Conservation (phyloP, 2,888 invertebrate species). For the Dolichopus griseipennis region DNA sequence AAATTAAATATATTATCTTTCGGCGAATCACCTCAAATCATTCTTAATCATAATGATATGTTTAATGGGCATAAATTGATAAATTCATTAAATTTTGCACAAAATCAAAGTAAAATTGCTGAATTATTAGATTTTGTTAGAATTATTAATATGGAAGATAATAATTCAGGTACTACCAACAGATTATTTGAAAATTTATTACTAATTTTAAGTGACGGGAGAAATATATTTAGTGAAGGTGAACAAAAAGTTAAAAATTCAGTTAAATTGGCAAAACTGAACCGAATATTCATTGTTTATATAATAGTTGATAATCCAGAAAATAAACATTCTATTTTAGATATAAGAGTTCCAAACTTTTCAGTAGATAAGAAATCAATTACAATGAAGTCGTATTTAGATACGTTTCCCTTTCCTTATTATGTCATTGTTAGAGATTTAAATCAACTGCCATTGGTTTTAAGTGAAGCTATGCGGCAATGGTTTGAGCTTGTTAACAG, state of each 20-base stretch:
- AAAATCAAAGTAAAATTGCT: slow-evolving; percentile 80
- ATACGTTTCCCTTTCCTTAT: slow-evolving; percentile 95
- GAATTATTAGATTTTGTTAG: slow-evolving; percentile 72
- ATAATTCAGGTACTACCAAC: slow-evolving; percentile 39
- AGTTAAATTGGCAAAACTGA: slow-evolving; percentile 68
- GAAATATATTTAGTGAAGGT: slow-evolving; percentile 86
- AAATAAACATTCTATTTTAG: slow-evolving; percentile 85
- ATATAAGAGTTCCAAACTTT: slow-evolving; percentile 73
- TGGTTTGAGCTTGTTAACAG: slow-evolving; percentile 92
- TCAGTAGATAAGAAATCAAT: slow-evolving; percentile 49
- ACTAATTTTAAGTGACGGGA: slow-evolving; percentile 89
- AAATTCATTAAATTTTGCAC: slow-evolving; percentile 76
- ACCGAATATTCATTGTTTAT: slow-evolving; percentile 87
- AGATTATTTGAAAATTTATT: slow-evolving; percentile 53
- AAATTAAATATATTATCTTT: slow-evolving; percentile 86
- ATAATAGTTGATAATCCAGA: slow-evolving; percentile 91
- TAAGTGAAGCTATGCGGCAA: slow-evolving; percentile 93
- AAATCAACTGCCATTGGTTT: slow-evolving; percentile 73
- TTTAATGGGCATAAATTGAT: slow-evolving; percentile 71
- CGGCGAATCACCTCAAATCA: slow-evolving; percentile 72
- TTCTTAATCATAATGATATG: slow-evolving; percentile 83
- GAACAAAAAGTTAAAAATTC: slow-evolving; percentile 66
- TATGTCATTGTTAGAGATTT: slow-evolving; percentile 90
- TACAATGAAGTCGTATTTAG: slow-evolving; percentile 76
- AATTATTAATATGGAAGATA: slow-evolving; percentile 51